Conservation (phyloP, 53 echinoderm and acorn worm species). For the Patiria pectinifera region DNA sequence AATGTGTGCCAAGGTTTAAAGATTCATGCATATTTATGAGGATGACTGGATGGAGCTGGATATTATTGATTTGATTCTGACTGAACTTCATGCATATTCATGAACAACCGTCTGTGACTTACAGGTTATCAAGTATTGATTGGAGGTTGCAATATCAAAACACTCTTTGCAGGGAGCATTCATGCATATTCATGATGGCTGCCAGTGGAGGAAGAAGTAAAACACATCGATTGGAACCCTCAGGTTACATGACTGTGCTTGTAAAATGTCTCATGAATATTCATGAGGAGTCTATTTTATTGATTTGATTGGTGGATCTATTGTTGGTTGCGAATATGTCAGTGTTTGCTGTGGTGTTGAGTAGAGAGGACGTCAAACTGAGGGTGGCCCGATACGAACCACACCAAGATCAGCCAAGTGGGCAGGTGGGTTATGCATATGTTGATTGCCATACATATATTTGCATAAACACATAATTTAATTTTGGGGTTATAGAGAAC, state of each 20-base stretch:
- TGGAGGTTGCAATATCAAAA: background rate
- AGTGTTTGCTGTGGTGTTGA: conserved; percentile 57
- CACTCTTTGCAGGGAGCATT: background rate
- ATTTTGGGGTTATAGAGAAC: background rate
- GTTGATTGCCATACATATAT: background rate
- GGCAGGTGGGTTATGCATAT: conserved; percentile 36
- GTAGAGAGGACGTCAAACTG: conserved; percentile 20
- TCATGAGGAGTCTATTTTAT: conserved; percentile 23
- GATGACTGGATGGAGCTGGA: background rate
- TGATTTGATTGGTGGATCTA: conserved; percentile 7
- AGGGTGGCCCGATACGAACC: conserved; percentile 51
- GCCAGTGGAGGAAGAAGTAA: background rate
- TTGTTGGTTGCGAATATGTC: conserved; percentile 30
- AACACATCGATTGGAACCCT: conserved; percentile 1
- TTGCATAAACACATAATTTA: background rate
- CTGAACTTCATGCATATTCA: background rate
- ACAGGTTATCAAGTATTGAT: background rate
- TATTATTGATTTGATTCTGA: background rate
- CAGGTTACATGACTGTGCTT: background rate
- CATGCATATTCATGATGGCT: conserved; percentile 43
- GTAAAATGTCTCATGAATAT: conserved; percentile 34
- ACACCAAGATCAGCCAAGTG: background rate
- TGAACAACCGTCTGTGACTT: background rate
- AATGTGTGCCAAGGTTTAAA: background rate
- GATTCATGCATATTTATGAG: conserved; percentile 38